Evolutionary conservation across 2,797 vertebrate genomes (phyloP).

Genomic region (Poecilia gillii): DNA sequence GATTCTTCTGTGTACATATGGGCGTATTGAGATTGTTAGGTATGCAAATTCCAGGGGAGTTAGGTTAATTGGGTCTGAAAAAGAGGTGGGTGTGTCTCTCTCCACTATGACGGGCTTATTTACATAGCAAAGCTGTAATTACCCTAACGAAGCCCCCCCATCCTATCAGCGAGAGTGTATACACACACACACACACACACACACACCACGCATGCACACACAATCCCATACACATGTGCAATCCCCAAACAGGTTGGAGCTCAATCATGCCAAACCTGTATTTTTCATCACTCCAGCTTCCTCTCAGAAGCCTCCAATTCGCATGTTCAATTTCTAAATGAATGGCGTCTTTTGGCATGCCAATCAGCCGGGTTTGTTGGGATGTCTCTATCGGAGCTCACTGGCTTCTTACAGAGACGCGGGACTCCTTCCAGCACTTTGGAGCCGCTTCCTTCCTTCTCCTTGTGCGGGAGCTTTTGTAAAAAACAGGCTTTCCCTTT

Average conservation of each 20-base stretch:
- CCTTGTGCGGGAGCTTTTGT: constrained; percentile 35
- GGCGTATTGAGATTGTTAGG: constrained; percentile 66
- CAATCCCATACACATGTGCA: constrained; percentile 20
- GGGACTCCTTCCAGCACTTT: constrained; percentile 67
- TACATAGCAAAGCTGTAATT: constrained; percentile 82
- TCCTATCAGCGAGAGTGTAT: constrained; percentile 57
- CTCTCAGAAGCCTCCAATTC: constrained; percentile 71
- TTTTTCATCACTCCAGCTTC: constrained; percentile 76
- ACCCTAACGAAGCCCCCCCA: constrained; percentile 77
- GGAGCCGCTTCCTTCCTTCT: constrained; percentile 71
- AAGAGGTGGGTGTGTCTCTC: constrained; percentile 79
- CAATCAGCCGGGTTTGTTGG: constrained; percentile 80
- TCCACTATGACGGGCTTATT: constrained; percentile 79
- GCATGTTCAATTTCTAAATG: constrained; percentile 79
- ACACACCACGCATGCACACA: constrained; percentile 30
- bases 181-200: constrained; percentile 40
- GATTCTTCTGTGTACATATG: constrained; percentile 28
- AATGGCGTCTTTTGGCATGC: constrained; percentile 72
- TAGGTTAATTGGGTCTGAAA: constrained; percentile 83
- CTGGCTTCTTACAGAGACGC: constrained; percentile 59
- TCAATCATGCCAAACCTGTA: constrained; percentile 79
- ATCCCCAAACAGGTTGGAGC: constrained; percentile 69
- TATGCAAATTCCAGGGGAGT: constrained; percentile 79
- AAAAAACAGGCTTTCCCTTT: constrained; percentile 43
- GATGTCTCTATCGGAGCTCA: constrained; percentile 68